phyloP scores from a whole-genome alignment of 2,888 invertebrate genomes.

The Ethmia dodecea region DNA sequence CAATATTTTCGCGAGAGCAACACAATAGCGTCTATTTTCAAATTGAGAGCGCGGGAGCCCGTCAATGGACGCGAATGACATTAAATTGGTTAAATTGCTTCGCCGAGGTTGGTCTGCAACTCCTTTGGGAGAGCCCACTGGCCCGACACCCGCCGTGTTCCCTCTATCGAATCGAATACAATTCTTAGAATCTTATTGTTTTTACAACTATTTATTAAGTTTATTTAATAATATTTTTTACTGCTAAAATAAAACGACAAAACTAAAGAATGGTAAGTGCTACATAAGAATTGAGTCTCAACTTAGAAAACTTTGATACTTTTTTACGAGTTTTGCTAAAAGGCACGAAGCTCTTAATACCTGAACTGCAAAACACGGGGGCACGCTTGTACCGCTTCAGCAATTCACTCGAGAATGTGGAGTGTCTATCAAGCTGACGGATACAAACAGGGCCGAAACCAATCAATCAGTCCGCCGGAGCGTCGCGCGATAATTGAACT shows the following conservation, averaged over 20 bases:
- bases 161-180: not conserved
- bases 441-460: conserved; percentile 57
- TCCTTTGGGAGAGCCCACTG: conserved; percentile 55
- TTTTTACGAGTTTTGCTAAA: not conserved
- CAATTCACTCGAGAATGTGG: conserved; percentile 49
- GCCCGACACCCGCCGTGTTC: conserved; percentile 20
- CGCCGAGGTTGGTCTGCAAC: conserved; percentile 55
- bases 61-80: conserved; percentile 70
- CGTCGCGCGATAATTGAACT: conserved; percentile 70
- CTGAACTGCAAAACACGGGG: conserved; percentile 19
- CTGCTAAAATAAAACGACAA: too few relatives aligned
- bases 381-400: conserved; percentile 41
- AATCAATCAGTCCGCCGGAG: conserved; percentile 67
- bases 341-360: not conserved
- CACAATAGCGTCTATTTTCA: conserved; percentile 67
- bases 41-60: conserved; percentile 65
- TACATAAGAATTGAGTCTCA: too few relatives aligned
- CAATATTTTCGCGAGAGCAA: conserved; percentile 23
- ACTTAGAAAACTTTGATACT: too few relatives aligned
- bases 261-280: too few relatives aligned
- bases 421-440: conserved; percentile 56
- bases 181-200: too few relatives aligned
- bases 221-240: too few relatives aligned
- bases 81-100: conserved; percentile 75
- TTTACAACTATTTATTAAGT: too few relatives aligned